phyloP scores from a whole-genome alignment of 1,140 invertebrate genomes.

The Campoletis sonorensis region DNA sequence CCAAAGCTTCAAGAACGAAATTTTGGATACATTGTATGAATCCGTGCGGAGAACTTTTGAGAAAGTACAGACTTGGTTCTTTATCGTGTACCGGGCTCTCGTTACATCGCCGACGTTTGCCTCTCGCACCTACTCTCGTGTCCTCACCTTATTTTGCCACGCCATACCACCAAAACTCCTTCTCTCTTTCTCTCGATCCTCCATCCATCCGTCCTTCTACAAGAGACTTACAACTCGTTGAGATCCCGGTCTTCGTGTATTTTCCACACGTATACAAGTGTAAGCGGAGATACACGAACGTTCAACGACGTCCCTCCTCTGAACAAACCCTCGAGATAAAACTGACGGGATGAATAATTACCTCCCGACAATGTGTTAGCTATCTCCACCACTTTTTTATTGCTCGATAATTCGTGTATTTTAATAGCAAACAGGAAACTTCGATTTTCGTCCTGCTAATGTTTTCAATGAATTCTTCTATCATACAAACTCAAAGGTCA shows the following conservation, averaged over 20 bases:
- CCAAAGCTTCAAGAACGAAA: background rate
- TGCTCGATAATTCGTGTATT: background rate
- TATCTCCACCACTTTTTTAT: background rate
- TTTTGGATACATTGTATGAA: too few relatives aligned
- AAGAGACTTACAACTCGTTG: constrained; percentile 3
- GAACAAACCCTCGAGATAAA: background rate
- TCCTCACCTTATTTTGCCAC: constrained; percentile 39
- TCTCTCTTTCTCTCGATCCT: background rate
- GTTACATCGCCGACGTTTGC: constrained; percentile 24
- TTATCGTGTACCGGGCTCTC: constrained; percentile 17
- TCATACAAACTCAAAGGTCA: too few relatives aligned
- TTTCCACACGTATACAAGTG: constrained; percentile 24
- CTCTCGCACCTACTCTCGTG: constrained; percentile 23
- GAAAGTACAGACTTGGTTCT: constrained; percentile 1
- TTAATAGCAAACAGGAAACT: background rate
- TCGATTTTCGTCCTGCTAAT: too few relatives aligned
- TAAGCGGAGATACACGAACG: background rate
- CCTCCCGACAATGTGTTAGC: background rate
- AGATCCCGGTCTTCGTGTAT: constrained; percentile 6
- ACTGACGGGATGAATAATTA: constrained; percentile 6
- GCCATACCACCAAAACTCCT: too few relatives aligned
- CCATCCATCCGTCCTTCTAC: constrained; percentile 10
- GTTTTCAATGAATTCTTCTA: too few relatives aligned
- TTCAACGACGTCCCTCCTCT: background rate
- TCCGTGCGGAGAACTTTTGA: background rate